Evolutionary conservation across 2,797 vertebrate genomes (phyloP).

Genomic region (Gobionotothen gibberifrons): DNA sequence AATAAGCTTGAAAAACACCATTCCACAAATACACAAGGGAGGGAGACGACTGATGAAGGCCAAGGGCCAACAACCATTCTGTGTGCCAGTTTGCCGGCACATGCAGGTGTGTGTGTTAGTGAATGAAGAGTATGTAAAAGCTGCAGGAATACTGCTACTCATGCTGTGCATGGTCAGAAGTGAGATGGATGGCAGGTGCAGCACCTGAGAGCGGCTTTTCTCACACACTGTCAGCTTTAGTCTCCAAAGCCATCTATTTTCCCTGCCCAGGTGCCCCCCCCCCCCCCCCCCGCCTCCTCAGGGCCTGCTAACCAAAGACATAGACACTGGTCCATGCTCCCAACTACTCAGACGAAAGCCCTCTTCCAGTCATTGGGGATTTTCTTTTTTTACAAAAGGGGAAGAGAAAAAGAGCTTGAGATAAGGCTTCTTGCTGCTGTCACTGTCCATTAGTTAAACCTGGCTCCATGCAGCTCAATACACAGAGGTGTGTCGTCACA

Average conservation of each 20-base stretch:
- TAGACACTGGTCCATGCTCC: conserved; percentile 56
- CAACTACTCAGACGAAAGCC: conserved; percentile 54
- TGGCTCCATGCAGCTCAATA: conserved; percentile 58
- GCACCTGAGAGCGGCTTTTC: conserved; percentile 80
- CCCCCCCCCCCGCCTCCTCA: conserved; percentile 54
- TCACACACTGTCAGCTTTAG: conserved; percentile 78
- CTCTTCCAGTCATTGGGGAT: conserved; percentile 44
- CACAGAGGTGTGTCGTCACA: conserved; percentile 64
- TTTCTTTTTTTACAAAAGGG: conserved; percentile 16
- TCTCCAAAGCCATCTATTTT: conserved; percentile 81
- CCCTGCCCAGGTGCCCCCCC: conserved; percentile 54
- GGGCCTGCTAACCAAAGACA: conserved; percentile 64
- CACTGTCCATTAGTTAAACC: conserved; percentile 74
- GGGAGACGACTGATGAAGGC: conserved; percentile 17
- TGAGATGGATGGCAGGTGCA: conserved; percentile 81
- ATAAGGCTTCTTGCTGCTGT: conserved; percentile 73
- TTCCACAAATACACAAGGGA: conserved; percentile 32
- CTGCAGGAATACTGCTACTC: conserved; percentile 65
- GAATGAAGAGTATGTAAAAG: conserved; percentile 59
- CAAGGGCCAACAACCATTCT: conserved; percentile 12
- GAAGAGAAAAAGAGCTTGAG: conserved; percentile 33
- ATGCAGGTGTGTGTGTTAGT: conserved; percentile 19
- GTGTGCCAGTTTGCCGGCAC: not conserved
- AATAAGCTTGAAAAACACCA: conserved; percentile 23
- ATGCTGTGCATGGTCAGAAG: conserved; percentile 69